Evolutionary conservation across 2,797 vertebrate species (phyloP), one percentile per base, ranked within the genome.

Genomic region (Columba guinea): DNA sequence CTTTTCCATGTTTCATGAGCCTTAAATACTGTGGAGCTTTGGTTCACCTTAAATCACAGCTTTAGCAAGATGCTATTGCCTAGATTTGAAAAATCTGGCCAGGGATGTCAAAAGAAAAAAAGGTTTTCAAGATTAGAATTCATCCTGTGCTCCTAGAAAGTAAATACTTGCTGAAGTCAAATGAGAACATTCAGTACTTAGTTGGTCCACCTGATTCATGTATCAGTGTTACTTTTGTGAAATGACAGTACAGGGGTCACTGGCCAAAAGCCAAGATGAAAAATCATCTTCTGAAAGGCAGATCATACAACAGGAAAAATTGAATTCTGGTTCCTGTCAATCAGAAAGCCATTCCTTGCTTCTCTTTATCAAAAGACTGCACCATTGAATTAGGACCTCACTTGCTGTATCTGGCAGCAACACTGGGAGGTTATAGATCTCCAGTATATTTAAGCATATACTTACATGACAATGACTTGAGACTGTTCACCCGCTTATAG

Each of bases 371-470:
- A 59, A 58, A 63, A 49, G 26, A 16, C 15, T 3, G 0, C 11
- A 20, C 10, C 7, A 3, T 28, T 46, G 53, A 37, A 34, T 6
- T 41, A 48, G 49, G 41, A 46, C 26, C 5, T 24, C 35, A 13
- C 46, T 53, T 35, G 37, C 32, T 7, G 0, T n/a, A 41, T 26
- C 37, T 23, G 39, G 13, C 28, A 56, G 16, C 1, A 0, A 4
- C 30, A 52, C 41, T 4, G 17, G 44, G 27, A 69, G 30, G 34
- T 59, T 87, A 32, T 14, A 55, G 64, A 34, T 53, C 56, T 53
- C 32, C 26, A 16, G 23, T 9, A 52, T 20, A 9, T 23, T 53
- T 53, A 49, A 84, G 21, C 18, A 39, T 67, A 78, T 22, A 10
- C 24, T 79, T 49, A 16, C 5, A 35, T 21, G 46, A 18, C 74